Evolutionary conservation across 2,888 invertebrate species (phyloP).

Genomic region (Fabriciana adippe): DNA sequence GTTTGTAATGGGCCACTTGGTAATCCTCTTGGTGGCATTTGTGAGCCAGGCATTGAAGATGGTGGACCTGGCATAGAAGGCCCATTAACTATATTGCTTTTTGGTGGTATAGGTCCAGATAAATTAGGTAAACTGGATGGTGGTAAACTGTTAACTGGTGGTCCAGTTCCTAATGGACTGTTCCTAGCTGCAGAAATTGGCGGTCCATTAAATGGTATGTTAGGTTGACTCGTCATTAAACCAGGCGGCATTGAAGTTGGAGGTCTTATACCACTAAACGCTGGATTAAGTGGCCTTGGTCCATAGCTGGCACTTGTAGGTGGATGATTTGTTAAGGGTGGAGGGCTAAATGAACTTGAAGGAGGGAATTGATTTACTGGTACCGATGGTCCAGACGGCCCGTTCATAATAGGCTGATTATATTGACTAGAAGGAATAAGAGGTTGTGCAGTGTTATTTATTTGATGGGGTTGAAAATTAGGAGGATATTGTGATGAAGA

Average conservation of each 20-base stretch:
- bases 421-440: constrained; percentile 73
- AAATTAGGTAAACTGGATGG: constrained; percentile 32
- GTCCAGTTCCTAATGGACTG: constrained; percentile 58
- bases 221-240: constrained; percentile 53
- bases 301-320: constrained; percentile 46
- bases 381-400: constrained; percentile 47
- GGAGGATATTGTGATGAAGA: constrained; percentile 56
- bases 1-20: constrained; percentile 35
- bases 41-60: background rate
- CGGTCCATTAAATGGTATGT: constrained; percentile 52
- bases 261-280: constrained; percentile 45
- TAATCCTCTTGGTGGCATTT: constrained; percentile 38
- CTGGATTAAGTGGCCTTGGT: constrained; percentile 41
- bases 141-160: constrained; percentile 47
- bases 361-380: constrained; percentile 49
- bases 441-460: constrained; percentile 75
- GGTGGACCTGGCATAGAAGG: constrained; percentile 36
- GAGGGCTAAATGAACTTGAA: constrained; percentile 50
- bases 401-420: constrained; percentile 64
- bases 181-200: constrained; percentile 53
- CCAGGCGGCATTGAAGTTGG: constrained; percentile 47
- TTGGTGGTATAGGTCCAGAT: constrained; percentile 37
- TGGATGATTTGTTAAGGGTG: constrained; percentile 45
- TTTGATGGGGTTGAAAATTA: constrained; percentile 59
- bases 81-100: constrained; percentile 44